Conservation (phyloP, 1,140 invertebrate genomes). For the Dendroctonus ponderosae region DNA sequence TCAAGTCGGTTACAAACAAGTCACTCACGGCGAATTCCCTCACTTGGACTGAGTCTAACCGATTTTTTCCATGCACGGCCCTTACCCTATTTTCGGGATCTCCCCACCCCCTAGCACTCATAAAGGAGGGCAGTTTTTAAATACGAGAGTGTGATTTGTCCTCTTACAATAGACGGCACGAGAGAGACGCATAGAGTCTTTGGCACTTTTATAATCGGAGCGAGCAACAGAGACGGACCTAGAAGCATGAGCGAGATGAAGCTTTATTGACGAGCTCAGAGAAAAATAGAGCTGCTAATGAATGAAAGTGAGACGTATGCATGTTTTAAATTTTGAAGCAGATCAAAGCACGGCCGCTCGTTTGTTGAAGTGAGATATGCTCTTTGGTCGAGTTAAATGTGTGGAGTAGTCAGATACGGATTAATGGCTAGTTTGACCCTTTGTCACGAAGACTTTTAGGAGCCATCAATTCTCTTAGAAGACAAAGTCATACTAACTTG, state of each 20-base stretch:
- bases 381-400: conserved; percentile 38
- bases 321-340: conserved; percentile 39
- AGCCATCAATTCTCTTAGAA: background rate
- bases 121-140: conserved; percentile 53
- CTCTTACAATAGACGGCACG: conserved; percentile 43
- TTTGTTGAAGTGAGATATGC: conserved; percentile 41
- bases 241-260: conserved; percentile 36
- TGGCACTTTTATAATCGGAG: conserved; percentile 42
- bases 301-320: conserved; percentile 44
- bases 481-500: background rate
- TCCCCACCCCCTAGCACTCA: conserved; percentile 34
- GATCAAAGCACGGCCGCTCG: conserved; percentile 40
- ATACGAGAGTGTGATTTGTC: conserved; percentile 47
- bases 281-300: conserved; percentile 45
- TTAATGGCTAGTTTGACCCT: background rate
- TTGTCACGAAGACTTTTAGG: too few relatives aligned
- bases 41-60: conserved; percentile 30
- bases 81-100: conserved; percentile 9
- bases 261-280: conserved; percentile 44
- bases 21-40: conserved; percentile 18
- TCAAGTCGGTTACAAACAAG: background rate
- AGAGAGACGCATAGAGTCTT: conserved; percentile 36
- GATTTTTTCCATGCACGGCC: conserved; percentile 37
- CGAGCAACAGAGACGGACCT: conserved; percentile 37
- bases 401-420: conserved; percentile 20